Base-by-base conservation (phyloP, 1,140 invertebrate genomes). In the Uloborus diversus region DNA sequence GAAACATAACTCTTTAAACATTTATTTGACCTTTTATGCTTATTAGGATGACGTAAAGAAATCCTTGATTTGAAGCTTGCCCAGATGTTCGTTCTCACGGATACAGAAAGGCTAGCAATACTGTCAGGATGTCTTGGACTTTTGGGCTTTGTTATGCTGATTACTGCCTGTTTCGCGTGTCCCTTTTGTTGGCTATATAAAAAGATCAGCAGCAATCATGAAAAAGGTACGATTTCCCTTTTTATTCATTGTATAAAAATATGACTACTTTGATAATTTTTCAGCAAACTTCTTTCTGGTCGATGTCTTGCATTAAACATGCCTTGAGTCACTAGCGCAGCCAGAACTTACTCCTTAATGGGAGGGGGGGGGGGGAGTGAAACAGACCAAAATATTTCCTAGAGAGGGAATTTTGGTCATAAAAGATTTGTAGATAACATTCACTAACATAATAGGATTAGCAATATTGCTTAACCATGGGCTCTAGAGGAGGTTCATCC, bases 71-170 rank as follows among this genome's bases (percentile, higher is more conserved):
- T n/a, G n/a, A n/a, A n/a, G n/a, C n/a, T n/a, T n/a, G n/a, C n/a
- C n/a, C 20, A 53, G 14, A 76, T 76, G 73, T 65, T 78, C 42
- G 32, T 57, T 66, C 28, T 78, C 53, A 78, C 73, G 14, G 42
- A 78, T 56, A 30, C 28, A 20, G 61, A 78, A 57, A 65, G 47
- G 13, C 30, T 65, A 20, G 51, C 47, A 27, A 51, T 78, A 25
- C 25, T 78, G 25, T 65, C 49, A 27, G 49, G 61, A 56, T 78
- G 73, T 42, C 28, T 23, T 30, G 49, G 61, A n/a, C 37, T 78
- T 17, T 17, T 78, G 25, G 32, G 20, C 20, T n/a, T 78, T 28
- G 73, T 78, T 23, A 66, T 57, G 2, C 4, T 78, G 3, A 17
- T 78, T 3, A 78, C 73, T 4, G 33, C 33, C 3, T 78, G 73